phyloP scores from a whole-genome alignment of 2,888 invertebrate genomes.

The Melanargia galathea region DNA sequence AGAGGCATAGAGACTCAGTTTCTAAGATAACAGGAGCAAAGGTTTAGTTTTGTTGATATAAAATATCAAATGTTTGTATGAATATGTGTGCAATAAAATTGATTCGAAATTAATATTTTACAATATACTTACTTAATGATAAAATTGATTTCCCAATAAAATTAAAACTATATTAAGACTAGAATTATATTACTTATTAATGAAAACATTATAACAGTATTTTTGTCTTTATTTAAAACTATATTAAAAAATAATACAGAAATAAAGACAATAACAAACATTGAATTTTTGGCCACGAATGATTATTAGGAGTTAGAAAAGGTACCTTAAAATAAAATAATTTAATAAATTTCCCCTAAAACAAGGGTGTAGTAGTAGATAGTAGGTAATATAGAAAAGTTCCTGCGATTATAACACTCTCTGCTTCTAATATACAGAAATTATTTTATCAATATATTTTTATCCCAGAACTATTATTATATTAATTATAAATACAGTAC shows the following conservation, averaged over 20 bases:
- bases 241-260: not conserved
- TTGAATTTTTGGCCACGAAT: not conserved
- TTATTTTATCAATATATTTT: conserved; percentile 30
- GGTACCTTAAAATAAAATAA: not conserved
- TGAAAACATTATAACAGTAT: not conserved
- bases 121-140: not conserved
- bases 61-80: not conserved
- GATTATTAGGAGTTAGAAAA: not conserved
- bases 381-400: too few relatives aligned
- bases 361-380: not conserved
- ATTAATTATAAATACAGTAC: conserved; percentile 40
- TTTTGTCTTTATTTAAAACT: not conserved
- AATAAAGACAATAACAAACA: not conserved
- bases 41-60: conserved; percentile 20
- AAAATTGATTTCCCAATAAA: conserved; percentile 1
- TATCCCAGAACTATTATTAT: conserved; percentile 41
- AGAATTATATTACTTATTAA: conserved; percentile 33
- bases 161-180: conserved; percentile 28
- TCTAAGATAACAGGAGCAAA: conserved; percentile 26
- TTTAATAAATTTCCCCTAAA: not conserved
- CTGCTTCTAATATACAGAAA: conserved; percentile 39
- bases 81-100: not conserved
- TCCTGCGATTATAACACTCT: conserved; percentile 3
- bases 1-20: conserved; percentile 48
- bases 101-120: conserved; percentile 9